Base-by-base conservation (phyloP, 2,797 vertebrate species). In the Rousettus madagascariensis region DNA sequence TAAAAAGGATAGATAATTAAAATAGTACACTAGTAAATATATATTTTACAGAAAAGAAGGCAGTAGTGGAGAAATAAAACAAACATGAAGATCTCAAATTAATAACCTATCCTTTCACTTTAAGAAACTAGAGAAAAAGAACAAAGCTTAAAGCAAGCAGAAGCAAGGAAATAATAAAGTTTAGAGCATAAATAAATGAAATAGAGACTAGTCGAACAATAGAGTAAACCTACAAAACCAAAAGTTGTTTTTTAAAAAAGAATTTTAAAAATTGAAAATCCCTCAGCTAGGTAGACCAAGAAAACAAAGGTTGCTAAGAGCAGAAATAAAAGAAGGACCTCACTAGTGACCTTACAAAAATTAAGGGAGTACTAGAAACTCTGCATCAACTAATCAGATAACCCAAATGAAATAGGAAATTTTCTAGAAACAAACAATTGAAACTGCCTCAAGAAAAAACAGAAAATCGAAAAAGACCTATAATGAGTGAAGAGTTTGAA, bases 231-330 rank as follows among this genome's bases (percentile, higher is more conserved):
- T 59, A 6, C 5, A 63, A 95, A 91, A 65, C 11, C 43, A 59
- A 87, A 88, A 72, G 30, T 57, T 71, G 8, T 0, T n/a, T 88
- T 46, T 69, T 82, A 57, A 15, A 59, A 80, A 92, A 78, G 10
- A 86, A 38, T 4, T 71, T 71, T 49, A 86, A 78, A 90, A 90
- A 95, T 28, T 95, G 30, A 79, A 92, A 94, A 84, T 24, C 11
- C 17, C 7, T 77, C 46, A 59, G 24, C 26, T 43, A 51, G 11
- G 63, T 36, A 68, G 51, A 86, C 38, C 38, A 84, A 95, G 36
- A 24, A 59, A 49, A 74, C 71, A 79, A 38, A 51, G 80, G 55
- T 24, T 63, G 33, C 8, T 51, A 79, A 83, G 80, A 41, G 5
- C n/a, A 63, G 8, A 57, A 94, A 80, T 75, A 82, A 78, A 90